Evolutionary conservation across 2,888 invertebrate genomes (phyloP), one percentile per base, ranked within the genome.

Genomic region (Melanostoma mellinum): DNA sequence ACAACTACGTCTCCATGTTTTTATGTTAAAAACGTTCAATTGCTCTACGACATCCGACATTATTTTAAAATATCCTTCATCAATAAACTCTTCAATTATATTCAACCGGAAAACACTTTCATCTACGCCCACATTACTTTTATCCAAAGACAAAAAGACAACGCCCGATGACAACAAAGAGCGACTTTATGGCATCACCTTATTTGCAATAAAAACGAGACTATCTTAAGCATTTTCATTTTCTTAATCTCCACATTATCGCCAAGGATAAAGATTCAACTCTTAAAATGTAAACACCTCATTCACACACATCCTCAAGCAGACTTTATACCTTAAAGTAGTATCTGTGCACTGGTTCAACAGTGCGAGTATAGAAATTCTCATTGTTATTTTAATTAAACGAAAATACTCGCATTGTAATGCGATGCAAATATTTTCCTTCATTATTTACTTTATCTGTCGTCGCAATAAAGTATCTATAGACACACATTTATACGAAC

Each of bases 371-470:
- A 46, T 53, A 20, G 60, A 48, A 67, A 50, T 50, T 65, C 75
- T 74, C 85, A 85, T 87, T 87, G 86, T 87, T 87, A 87, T 86
- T 86, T 87, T 87, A 87, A 86, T 87, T 87, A 87, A 87, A 87
- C 81, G 86, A 86, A 87, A 86, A 86, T 86, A 85, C 71, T 82
- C 78, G 78, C 78, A 81, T 86, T 87, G 86, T 86, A 82, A 86
- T 86, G 81, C 65, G 86, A 87, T 87, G 86, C 86, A 87, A 87
- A 86, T 87, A 87, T 87, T 87, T 87, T 86, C 86, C 86, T 85
- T 87, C 86, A 86, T 87, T 86, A 85, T 86, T 86, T 87, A 78
- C 86, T 85, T 78, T 79, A 79, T 79, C 84, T 84, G 78, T 78
- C 78, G 82, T 84, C 82, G 82, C 55, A 78, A 65, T 36, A 73